phyloP scores from a whole-genome alignment of 2,113 vertebrate species.

The Tichodroma muraria region DNA sequence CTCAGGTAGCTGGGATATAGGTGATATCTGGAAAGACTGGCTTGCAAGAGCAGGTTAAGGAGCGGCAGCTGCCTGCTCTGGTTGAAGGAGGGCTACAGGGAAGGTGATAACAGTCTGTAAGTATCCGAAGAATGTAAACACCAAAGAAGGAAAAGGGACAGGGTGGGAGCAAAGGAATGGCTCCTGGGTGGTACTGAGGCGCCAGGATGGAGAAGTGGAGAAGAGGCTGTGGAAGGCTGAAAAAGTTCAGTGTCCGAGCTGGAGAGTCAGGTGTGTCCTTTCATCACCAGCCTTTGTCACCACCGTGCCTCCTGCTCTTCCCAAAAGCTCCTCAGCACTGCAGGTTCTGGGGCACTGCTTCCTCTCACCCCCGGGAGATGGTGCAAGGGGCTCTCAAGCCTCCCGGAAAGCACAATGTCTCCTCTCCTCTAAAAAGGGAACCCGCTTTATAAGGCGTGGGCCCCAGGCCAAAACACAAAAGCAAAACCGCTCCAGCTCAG shows the following conservation, averaged over 20 bases:
- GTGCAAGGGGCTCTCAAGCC: not conserved
- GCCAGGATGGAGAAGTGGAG: not conserved
- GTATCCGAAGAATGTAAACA: constrained; percentile 65
- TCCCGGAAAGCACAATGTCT: not conserved
- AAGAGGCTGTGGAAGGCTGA: not conserved
- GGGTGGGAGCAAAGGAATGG: constrained; percentile 30
- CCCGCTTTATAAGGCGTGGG: not conserved
- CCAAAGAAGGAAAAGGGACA: constrained; percentile 55
- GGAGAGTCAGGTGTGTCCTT: not conserved
- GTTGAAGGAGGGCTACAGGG: not conserved
- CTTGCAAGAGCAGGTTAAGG: constrained; percentile 15
- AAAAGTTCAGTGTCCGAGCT: not conserved
- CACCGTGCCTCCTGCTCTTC: not conserved
- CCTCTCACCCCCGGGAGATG: not conserved
- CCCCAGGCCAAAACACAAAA: not conserved
- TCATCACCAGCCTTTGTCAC: not conserved
- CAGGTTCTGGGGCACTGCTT: not conserved
- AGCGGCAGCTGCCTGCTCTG: not conserved
- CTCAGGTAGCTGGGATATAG: not conserved
- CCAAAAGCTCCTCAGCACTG: not conserved
- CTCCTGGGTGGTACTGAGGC: constrained; percentile 5
- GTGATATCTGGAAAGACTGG: not conserved
- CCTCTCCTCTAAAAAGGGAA: constrained; percentile 4
- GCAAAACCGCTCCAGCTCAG: not conserved
- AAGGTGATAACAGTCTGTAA: constrained; percentile 57